Percentiles rank a stretch among this genome's conserved stretches.
These are phyloP conservation scores for Calyptommatus sinebrachiatus DNA, from an alignment of 2,113 vertebrate species.

Conservation along the genomic window DNA sequence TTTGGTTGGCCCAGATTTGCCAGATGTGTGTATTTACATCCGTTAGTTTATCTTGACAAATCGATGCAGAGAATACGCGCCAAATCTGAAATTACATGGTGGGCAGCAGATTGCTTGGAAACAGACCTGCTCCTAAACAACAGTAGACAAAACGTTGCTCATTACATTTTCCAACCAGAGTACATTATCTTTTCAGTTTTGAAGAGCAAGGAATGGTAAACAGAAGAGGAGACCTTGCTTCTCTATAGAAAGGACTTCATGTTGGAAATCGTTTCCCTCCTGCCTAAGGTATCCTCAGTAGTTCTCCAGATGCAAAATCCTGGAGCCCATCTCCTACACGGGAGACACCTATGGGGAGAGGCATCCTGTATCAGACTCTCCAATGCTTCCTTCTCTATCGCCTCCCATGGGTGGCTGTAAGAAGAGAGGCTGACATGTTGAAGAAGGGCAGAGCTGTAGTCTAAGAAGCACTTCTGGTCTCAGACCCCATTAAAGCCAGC, in stretches of 20 bases:
- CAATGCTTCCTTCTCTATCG: background rate
- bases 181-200: background rate
- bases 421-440: background rate
- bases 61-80: background rate
- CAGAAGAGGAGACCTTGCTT: background rate
- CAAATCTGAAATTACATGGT: background rate
- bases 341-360: background rate
- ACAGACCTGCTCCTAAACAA: background rate
- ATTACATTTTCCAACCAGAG: background rate
- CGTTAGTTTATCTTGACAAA: background rate
- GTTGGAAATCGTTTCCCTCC: accelerated
- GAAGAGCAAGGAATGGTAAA: background rate
- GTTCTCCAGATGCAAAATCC: background rate
- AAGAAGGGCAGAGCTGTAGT: background rate
- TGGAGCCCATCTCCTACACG: background rate
- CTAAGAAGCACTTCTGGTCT: background rate
- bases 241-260: accelerated
- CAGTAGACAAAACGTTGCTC: background rate
- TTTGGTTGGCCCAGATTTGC: background rate
- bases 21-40: background rate
- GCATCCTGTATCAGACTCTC: background rate
- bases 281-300: background rate
- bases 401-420: background rate
- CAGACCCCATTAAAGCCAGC: background rate
- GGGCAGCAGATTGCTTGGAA: background rate